These are phyloP conservation scores for Epirrita christyi DNA, from an alignment of 2,888 invertebrate genomes.

Conservation along the genomic window DNA sequence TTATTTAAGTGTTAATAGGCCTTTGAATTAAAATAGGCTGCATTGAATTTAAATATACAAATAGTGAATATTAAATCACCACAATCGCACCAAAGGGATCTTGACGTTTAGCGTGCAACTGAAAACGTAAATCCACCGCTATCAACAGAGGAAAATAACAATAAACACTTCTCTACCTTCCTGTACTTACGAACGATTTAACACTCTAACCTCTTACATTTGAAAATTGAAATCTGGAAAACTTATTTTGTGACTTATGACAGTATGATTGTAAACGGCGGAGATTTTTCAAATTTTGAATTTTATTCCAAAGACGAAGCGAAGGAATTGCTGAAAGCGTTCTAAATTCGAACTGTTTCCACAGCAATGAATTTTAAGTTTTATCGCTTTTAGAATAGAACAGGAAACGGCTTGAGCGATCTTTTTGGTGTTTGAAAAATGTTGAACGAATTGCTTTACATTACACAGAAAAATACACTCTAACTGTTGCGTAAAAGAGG, in stretches of 20 bases:
- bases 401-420: conserved; percentile 71
- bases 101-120: conserved; percentile 40
- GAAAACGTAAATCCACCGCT: conserved; percentile 44
- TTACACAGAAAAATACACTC: conserved; percentile 40
- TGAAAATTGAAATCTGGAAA: conserved; percentile 33
- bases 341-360: conserved; percentile 31
- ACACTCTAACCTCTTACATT: conserved; percentile 37
- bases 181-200: conserved; percentile 58
- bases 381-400: conserved; percentile 75
- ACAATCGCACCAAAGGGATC: conserved; percentile 39
- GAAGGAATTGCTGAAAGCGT: conserved; percentile 33
- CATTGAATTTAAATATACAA: conserved; percentile 34
- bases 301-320: conserved; percentile 30
- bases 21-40: conserved; percentile 27
- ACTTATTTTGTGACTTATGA: conserved; percentile 29
- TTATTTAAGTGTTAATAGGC: conserved; percentile 21
- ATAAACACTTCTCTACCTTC: conserved; percentile 74
- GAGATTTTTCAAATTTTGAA: conserved; percentile 25
- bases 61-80: conserved; percentile 38
- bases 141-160: conserved; percentile 47
- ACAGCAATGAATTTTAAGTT: conserved; percentile 69
- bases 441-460: conserved; percentile 46
- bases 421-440: conserved; percentile 52
- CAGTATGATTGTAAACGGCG: conserved; percentile 12
- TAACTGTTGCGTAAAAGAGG: conserved; percentile 40